Base-by-base conservation (phyloP, 2,113 vertebrate genomes). In the Ranitomeya variabilis region DNA sequence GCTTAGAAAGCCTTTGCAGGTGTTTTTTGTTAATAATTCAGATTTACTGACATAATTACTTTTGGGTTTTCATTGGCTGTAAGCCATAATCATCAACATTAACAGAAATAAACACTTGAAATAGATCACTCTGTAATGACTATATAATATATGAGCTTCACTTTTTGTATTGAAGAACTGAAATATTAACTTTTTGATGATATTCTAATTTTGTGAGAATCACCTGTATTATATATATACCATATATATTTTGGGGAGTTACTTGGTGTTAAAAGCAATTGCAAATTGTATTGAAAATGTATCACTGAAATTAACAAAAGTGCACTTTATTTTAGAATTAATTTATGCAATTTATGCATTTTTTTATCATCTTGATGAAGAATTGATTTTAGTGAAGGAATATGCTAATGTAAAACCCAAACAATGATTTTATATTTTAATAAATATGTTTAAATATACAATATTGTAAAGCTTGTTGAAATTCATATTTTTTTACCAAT, bases 241-340 rank as follows among this genome's bases (percentile, higher is more conserved):
- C 0, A 76, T 6, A 21, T 76, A 76, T 76, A 76, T 76, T 76
- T 74, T 45, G 31, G n/a, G 19, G 14, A 54, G 69, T 83, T 21
- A 9, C 14, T 69, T 51, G 14, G 15, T 67, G 62, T 52, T 51
- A 67, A 64, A 37, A 51, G 4, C 13, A 55, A 0, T 78, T 80
- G 54, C 7, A 14, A 80, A 23, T 59, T 59, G 7, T 59, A 16
- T 80, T 19, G 0, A 11, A 14, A 6, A 59, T 57, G 26, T 60
- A 5, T 59, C 55, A 80, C 54, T 0, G 14, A 59, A 31, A 59
- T 80, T 59, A n/a, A 80, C 54, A 67, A 54, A 69, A 15, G 15
- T 83, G 81, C 81, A 83, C 81, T 83, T 83, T 83, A 66, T 69
- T 83, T 83, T 83, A 4, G 0, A 83, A 8, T 13, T 45, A 60